Evolutionary conservation across 2,113 vertebrate genomes (phyloP).

Genomic region (Phaethon lepturus): DNA sequence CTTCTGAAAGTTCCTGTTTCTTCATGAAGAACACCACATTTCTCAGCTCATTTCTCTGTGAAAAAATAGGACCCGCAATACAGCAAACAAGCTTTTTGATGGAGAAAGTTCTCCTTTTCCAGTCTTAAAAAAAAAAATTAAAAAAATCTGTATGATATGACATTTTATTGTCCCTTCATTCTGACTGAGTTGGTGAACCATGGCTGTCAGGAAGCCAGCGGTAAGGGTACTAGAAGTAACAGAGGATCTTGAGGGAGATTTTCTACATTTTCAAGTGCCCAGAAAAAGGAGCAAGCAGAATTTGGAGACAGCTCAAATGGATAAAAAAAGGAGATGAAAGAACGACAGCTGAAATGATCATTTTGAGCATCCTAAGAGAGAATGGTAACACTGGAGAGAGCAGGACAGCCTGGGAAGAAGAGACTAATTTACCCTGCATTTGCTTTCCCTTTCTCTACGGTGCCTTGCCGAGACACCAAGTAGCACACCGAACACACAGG

Average conservation of each 20-base stretch:
- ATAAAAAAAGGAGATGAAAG: neutral
- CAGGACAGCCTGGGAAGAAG: neutral
- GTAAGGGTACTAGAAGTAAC: neutral
- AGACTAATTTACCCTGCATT: neutral
- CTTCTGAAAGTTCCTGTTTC: neutral
- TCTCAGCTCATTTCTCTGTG: neutral
- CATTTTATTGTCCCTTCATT: neutral
- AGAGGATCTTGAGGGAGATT: neutral
- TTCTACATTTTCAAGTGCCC: neutral
- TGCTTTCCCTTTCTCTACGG: neutral
- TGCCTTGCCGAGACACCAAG: neutral
- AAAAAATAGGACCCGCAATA: neutral
- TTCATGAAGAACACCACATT: neutral
- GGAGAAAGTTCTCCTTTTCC: neutral
- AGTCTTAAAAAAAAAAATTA: too few relatives aligned
- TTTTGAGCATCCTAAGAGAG: neutral
- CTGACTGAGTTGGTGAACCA: neutral
- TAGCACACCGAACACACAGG: neutral
- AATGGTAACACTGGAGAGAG: neutral
- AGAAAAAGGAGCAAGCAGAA: neutral
- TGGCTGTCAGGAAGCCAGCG: neutral
- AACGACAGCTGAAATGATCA: rapidly evolving
- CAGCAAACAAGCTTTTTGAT: neutral
- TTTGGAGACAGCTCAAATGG: neutral
- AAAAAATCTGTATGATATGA: neutral